phyloP scores from a whole-genome alignment of 2,888 invertebrate species.

The Clitarchus hookeri region DNA sequence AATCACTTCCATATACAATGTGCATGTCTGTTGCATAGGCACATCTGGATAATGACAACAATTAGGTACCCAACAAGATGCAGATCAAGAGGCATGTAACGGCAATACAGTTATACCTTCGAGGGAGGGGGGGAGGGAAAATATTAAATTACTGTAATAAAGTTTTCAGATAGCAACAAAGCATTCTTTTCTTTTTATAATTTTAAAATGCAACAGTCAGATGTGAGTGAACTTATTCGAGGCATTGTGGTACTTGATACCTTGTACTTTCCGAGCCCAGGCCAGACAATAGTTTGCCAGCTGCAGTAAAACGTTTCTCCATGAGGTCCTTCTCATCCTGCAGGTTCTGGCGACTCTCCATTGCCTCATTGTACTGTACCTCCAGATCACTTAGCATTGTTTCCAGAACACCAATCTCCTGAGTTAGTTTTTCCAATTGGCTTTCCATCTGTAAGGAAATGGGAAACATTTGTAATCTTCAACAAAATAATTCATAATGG shows the following conservation, averaged over 20 bases:
- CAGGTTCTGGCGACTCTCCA: conserved; percentile 67
- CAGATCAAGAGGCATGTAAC: too few relatives aligned
- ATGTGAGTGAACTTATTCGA: not conserved
- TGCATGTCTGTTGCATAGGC: too few relatives aligned
- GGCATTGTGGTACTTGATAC: conserved; percentile 44
- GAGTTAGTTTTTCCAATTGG: conserved; percentile 72
- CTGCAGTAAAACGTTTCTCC: conserved; percentile 78
- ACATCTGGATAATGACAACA: too few relatives aligned
- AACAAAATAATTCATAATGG: too few relatives aligned
- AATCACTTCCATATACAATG: too few relatives aligned
- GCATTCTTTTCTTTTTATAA: not conserved
- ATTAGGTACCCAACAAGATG: too few relatives aligned
- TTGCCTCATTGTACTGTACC: conserved; percentile 75
- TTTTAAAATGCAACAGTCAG: not conserved
- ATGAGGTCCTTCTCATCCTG: conserved; percentile 83
- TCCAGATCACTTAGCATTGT: conserved; percentile 70
- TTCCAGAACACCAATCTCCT: conserved; percentile 75
- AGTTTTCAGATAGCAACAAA: not conserved
- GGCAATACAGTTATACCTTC: too few relatives aligned
- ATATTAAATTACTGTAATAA: not conserved
- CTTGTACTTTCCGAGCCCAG: conserved; percentile 81
- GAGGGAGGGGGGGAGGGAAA: too few relatives aligned
- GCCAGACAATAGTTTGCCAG: conserved; percentile 86
- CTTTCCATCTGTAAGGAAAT: conserved; percentile 57
- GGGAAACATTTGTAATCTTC: too few relatives aligned